Conservation (phyloP, 2,797 vertebrate species). For the Coregonus suidteri region DNA sequence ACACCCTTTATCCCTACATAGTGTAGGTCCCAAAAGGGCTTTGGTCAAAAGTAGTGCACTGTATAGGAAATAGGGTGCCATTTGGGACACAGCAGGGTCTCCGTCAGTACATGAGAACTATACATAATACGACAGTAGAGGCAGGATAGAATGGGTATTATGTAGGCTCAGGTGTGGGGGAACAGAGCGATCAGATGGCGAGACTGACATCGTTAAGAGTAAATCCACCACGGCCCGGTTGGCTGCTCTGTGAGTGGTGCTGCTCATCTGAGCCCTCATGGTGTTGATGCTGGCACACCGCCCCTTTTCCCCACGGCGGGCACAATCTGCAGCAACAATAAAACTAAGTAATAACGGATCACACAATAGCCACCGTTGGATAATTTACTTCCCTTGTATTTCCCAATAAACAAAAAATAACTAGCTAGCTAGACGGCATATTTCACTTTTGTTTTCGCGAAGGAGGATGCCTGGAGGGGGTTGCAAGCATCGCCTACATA, state of each 20-base stretch:
- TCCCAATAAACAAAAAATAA: conserved; percentile 12
- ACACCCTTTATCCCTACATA: not conserved
- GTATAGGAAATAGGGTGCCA: not conserved
- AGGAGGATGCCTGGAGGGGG: not conserved
- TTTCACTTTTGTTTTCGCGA: not conserved
- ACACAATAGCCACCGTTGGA: conserved; percentile 4
- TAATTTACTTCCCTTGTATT: conserved; percentile 22
- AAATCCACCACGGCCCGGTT: not conserved
- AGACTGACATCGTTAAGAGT: conserved; percentile 13
- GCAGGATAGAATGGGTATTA: conserved; percentile 18
- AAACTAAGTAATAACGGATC: conserved; percentile 15
- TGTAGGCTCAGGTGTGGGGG: conserved; percentile 10
- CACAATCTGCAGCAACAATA: conserved; percentile 24
- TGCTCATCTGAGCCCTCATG: not conserved
- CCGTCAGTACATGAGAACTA: not conserved
- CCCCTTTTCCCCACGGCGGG: conserved; percentile 8
- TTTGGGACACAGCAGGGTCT: not conserved
- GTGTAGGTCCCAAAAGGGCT: no score
- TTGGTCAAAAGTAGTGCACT: not conserved
- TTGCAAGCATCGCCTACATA: not conserved
- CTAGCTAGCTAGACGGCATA: not conserved
- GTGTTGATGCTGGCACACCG: conserved; percentile 14
- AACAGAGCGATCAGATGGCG: not conserved
- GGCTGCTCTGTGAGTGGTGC: not conserved
- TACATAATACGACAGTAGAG: not conserved